Evolutionary conservation across 2,797 vertebrate genomes (phyloP).

Genomic region (Alauda arvensis): DNA sequence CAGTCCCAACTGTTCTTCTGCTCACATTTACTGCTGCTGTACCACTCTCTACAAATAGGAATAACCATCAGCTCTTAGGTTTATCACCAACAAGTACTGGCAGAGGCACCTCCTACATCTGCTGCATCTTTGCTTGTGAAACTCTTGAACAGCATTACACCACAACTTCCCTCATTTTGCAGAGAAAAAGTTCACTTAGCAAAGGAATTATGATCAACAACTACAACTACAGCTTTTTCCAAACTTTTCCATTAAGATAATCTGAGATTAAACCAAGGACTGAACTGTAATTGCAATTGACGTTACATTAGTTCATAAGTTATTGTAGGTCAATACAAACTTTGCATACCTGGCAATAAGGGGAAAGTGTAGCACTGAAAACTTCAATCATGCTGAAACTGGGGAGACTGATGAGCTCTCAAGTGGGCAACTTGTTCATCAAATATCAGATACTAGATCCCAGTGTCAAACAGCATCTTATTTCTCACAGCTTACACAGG

Average conservation of each 20-base stretch:
- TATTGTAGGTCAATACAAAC: neutral
- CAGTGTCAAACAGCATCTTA: neutral
- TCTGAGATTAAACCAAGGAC: neutral
- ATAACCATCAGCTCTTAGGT: neutral
- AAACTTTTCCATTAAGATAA: neutral
- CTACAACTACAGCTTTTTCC: neutral
- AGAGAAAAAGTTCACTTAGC: neutral
- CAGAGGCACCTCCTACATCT: neutral
- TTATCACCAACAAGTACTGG: neutral
- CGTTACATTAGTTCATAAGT: neutral
- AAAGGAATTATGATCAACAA: neutral
- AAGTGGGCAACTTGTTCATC: neutral
- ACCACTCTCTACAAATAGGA: neutral
- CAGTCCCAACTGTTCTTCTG: neutral
- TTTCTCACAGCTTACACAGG: neutral
- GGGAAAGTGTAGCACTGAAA: neutral
- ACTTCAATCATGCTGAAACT: neutral
- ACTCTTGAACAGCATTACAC: neutral
- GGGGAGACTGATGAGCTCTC: neutral
- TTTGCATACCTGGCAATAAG: neutral
- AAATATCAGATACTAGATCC: neutral
- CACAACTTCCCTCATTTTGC: neutral
- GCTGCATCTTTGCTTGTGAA: neutral
- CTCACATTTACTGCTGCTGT: neutral
- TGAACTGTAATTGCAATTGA: neutral